Base-by-base conservation (phyloP, 2,888 invertebrate genomes). In the Cacoxenus indagator region DNA sequence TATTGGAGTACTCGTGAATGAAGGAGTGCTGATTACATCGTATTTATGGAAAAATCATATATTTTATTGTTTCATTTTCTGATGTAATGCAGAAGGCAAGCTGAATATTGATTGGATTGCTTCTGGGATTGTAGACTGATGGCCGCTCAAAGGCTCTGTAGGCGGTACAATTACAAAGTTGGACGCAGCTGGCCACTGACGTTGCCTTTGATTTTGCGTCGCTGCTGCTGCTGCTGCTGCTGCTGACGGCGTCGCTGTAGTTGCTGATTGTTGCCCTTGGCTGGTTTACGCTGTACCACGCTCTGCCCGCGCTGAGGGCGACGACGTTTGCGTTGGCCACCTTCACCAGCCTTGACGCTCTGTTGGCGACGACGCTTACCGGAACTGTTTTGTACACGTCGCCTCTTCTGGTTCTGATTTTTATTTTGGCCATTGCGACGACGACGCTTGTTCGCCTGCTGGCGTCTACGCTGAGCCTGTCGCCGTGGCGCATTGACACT, bases 151-250 rank as follows among this genome's bases (percentile, higher is more conserved):
- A n/a, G n/a, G n/a, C n/a, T n/a, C n/a, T n/a, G n/a, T n/a, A n/a
- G n/a, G n/a, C n/a, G n/a, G n/a, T n/a, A n/a, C n/a, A n/a, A n/a
- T n/a, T n/a, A n/a, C n/a, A n/a, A n/a, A n/a, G n/a, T n/a, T n/a
- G n/a, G 31, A 59, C 59, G 59, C 24, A 8, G 59, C 9, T 31
- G 37, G 14, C 22, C 37, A 5, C 9, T 46, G 4, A 46, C 55
- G 31, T 37, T 22, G 29, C 19, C n/a, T n/a, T 8, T 22, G 64
- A n/a, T n/a, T 37, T 37, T 57, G 27, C 78, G 76, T 43, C 78
- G 80, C 17, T 70, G 75, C 14, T 72, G 73, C 31, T 57, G 59
- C 46, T 68, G 71, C 57, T 65, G 67, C 31, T 75, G 72, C n/a
- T 67, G 67, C 6, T 24, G 67, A 1, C 19, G 51, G n/a, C 57